Evolutionary conservation across 2,113 vertebrate genomes (phyloP).

Genomic region (Cinclus cinclus): DNA sequence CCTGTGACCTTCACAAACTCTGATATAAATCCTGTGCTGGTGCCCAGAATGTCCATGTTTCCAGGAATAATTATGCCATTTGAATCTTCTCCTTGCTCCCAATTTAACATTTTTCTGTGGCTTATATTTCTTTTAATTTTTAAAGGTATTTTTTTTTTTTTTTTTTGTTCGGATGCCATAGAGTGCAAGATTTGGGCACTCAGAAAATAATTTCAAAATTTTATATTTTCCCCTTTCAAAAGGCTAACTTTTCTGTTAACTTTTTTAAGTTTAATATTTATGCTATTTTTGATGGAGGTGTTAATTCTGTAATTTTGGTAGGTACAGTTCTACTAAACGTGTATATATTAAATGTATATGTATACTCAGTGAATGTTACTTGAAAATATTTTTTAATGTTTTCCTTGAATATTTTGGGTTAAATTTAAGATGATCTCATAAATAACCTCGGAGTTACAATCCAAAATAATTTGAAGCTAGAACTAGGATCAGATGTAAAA

Average conservation of each 20-base stretch:
- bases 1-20: background rate
- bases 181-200: background rate
- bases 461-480: slow-evolving; percentile 72
- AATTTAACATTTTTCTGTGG: background rate
- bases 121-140: background rate
- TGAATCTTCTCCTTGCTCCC: background rate
- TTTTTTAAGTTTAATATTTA: background rate
- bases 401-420: background rate
- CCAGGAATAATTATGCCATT: background rate
- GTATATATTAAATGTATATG: background rate
- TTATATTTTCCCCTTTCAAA: background rate
- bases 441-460: slow-evolving; percentile 53
- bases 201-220: background rate
- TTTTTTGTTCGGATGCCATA: too few species aligned
- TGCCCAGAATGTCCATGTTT: background rate
- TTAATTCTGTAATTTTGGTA: slow-evolving; percentile 20
- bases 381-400: slow-evolving; percentile 38
- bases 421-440: slow-evolving; percentile 9
- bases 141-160: background rate
- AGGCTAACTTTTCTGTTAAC: slow-evolving; percentile 56
- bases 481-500: slow-evolving; percentile 71
- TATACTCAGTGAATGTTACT: background rate
- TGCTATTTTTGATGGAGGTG: background rate
- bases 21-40: background rate
- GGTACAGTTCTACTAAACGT: slow-evolving; percentile 63